A percentile compares a stretch with the other conserved stretches of the same genome.
Conservation (phyloP, 1,140 invertebrate species). For the Brachionus asplanchnoidis region DNA sequence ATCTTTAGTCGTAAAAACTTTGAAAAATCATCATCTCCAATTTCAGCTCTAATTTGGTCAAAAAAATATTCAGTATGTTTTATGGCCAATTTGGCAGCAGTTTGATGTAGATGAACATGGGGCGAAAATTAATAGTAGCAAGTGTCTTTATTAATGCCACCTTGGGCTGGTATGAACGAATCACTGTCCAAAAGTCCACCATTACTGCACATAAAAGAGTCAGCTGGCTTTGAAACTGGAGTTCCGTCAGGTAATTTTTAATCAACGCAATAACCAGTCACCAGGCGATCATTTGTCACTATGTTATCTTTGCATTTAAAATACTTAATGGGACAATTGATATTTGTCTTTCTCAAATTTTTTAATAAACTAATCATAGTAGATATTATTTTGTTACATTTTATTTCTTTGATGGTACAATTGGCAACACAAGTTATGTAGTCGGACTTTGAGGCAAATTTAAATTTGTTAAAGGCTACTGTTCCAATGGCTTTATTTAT, state of each 20-base stretch:
- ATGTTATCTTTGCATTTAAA: conserved; percentile 30
- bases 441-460: neutral
- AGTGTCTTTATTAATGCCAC: conserved; percentile 40
- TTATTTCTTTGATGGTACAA: neutral
- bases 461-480: neutral
- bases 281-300: neutral
- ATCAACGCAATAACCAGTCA: conserved; percentile 3
- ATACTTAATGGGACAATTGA: conserved; percentile 18
- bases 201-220: conserved; percentile 28
- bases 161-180: neutral
- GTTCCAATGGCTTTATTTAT: conserved; percentile 11
- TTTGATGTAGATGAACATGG: neutral
- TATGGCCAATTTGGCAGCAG: conserved; percentile 13
- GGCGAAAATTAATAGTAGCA: conserved; percentile 18
- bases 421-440: neutral
- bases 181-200: conserved; percentile 12
- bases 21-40: conserved; percentile 12
- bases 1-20: neutral
- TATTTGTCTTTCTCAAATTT: neutral
- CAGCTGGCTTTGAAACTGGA: neutral
- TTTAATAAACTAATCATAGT: conserved; percentile 9
- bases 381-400: neutral
- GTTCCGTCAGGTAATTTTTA: neutral
- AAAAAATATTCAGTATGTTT: conserved; percentile 31
- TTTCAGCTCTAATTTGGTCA: neutral